phyloP scores from a whole-genome alignment of 2,888 invertebrate species.

The Drosophila falleni region DNA sequence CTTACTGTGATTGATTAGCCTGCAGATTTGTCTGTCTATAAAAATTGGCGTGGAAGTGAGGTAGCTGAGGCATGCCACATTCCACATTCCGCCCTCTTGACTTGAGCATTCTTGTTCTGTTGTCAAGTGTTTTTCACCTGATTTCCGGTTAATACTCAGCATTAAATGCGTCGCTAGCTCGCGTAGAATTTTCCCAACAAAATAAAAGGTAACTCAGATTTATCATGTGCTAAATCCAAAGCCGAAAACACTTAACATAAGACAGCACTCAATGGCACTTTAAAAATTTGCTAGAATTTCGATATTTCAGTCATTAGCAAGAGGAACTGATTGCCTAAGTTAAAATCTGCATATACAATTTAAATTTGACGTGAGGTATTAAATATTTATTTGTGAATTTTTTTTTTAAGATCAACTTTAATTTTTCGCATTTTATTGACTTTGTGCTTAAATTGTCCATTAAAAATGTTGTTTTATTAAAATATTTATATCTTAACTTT shows the following conservation, averaged over 20 bases:
- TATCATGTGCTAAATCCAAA: slow-evolving; percentile 32
- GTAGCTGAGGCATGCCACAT: not conserved
- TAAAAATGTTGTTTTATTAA: too few relatives aligned
- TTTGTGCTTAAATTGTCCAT: too few relatives aligned
- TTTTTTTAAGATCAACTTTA: not conserved
- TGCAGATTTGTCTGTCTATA: not conserved
- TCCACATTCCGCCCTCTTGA: not conserved
- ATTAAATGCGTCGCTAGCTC: not conserved
- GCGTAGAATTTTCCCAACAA: not conserved
- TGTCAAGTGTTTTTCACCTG: slow-evolving; percentile 17
- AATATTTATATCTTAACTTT: not conserved
- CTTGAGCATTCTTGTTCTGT: not conserved
- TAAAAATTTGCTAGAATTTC: slow-evolving; percentile 9
- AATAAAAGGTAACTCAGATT: not conserved
- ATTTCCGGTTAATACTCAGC: slow-evolving; percentile 3
- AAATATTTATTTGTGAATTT: not conserved
- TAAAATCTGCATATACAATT: not conserved
- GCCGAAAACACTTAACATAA: slow-evolving; percentile 39
- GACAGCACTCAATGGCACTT: slow-evolving; percentile 15
- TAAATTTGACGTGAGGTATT: not conserved
- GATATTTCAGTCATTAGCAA: not conserved
- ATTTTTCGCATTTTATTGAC: not conserved
- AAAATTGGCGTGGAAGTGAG: not conserved
- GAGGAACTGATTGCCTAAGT: not conserved
- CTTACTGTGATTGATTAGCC: slow-evolving; percentile 12